Evolutionary conservation across 2,113 vertebrate species (phyloP).

Genomic region (Cynocephalus volans): DNA sequence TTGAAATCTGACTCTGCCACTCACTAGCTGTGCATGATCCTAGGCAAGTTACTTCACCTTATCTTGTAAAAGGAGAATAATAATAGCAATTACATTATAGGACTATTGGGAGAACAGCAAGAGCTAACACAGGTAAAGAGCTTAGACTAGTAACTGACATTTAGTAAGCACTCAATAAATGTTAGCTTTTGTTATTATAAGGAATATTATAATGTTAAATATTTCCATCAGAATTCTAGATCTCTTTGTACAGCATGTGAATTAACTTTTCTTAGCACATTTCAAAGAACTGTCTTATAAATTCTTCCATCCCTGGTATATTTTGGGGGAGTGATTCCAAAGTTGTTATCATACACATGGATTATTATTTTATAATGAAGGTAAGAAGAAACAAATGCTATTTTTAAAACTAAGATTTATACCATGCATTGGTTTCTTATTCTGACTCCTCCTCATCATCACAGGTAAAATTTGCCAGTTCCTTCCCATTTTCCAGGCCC

Average conservation of each 20-base stretch:
- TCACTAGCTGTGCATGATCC: neutral
- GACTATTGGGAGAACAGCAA: neutral
- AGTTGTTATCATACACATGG: neutral
- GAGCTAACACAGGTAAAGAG: neutral
- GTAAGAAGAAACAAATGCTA: neutral
- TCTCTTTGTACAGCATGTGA: neutral
- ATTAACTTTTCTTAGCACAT: neutral
- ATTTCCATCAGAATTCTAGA: neutral
- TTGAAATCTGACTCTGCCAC: neutral
- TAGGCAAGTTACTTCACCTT: neutral
- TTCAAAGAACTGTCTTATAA: neutral
- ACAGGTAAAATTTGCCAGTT: neutral
- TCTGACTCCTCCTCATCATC: neutral
- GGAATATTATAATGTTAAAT: conserved; percentile 3
- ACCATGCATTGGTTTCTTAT: neutral
- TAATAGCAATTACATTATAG: neutral
- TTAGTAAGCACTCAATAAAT: neutral
- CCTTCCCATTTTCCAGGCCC: neutral
- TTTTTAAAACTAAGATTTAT: conserved; percentile 13
- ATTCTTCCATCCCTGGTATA: neutral
- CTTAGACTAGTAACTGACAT: neutral
- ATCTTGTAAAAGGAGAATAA: neutral
- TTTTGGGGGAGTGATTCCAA: neutral
- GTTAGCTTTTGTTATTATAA: neutral
- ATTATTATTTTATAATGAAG: neutral